Conservation (phyloP, 2,113 vertebrate genomes). For the Hyla sarda region DNA sequence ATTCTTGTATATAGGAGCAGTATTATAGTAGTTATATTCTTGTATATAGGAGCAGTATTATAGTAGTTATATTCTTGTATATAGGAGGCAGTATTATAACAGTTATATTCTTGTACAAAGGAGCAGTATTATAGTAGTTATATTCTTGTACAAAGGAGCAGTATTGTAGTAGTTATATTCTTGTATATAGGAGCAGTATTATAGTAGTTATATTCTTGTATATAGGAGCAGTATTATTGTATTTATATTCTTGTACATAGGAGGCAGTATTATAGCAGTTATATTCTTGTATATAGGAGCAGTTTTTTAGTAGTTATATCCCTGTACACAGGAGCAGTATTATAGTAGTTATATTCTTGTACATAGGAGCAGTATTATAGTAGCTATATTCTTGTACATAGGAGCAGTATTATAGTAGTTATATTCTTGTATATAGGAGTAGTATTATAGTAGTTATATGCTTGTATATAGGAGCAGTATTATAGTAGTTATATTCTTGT, state of each 20-base stretch:
- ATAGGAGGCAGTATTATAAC: not conserved
- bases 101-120: slow-evolving; percentile 1
- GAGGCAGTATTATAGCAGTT: not conserved
- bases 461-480: not conserved
- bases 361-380: not conserved
- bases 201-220: slow-evolving; percentile 6
- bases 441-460: not conserved
- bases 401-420: not conserved
- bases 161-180: not conserved
- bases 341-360: slow-evolving; percentile 18
- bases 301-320: slow-evolving; percentile 17
- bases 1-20: slow-evolving; percentile 6
- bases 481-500: slow-evolving; percentile 13
- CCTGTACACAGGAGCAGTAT: slow-evolving; percentile 2
- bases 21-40: no score
- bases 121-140: slow-evolving; percentile 3
- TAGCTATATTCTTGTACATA: no score
- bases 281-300: slow-evolving; percentile 6
- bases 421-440: not conserved
- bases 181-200: not conserved
- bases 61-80: no score
- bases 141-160: not conserved
- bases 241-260: slow-evolving; percentile 6
- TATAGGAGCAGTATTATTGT: not conserved
- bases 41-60: no score